A percentile compares a stretch with the other conserved stretches of the same genome.
phyloP scores from a whole-genome alignment of 2,113 vertebrate species.

The Catharus minimus region DNA sequence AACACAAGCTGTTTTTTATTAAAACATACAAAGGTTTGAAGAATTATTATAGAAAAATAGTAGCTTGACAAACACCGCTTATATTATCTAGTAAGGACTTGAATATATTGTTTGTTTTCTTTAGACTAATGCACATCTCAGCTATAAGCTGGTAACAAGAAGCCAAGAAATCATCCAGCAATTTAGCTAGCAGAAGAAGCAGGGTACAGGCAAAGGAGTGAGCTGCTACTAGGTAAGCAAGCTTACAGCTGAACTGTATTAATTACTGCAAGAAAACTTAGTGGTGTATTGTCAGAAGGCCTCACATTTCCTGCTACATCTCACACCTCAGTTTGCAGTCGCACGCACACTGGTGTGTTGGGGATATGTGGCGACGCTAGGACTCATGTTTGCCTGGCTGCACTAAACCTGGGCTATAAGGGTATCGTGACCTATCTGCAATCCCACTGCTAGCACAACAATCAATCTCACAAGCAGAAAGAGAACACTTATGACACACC shows the following conservation, averaged over 20 bases:
- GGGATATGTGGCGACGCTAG: background rate
- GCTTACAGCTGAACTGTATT: background rate
- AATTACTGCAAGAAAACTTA: background rate
- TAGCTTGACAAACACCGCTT: background rate
- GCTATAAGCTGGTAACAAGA: background rate
- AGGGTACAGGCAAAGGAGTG: background rate
- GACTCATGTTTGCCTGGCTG: background rate
- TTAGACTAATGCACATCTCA: background rate
- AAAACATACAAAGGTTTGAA: background rate
- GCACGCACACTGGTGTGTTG: rapidly evolving
- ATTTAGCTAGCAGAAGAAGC: background rate
- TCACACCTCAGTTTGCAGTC: background rate
- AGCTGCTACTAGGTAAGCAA: background rate
- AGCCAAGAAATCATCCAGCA: background rate
- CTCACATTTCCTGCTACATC: background rate
- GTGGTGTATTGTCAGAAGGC: background rate
- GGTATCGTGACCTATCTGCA: background rate
- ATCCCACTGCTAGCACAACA: background rate
- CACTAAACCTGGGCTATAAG: background rate
- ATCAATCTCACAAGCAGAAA: background rate
- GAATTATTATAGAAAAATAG: background rate
- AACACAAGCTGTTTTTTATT: background rate
- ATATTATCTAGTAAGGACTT: background rate
- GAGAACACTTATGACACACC: background rate
- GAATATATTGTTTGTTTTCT: background rate